These are phyloP conservation scores for Ctenomys sociabilis DNA, from an alignment of 2,113 vertebrate genomes.

Conservation along the genomic window DNA sequence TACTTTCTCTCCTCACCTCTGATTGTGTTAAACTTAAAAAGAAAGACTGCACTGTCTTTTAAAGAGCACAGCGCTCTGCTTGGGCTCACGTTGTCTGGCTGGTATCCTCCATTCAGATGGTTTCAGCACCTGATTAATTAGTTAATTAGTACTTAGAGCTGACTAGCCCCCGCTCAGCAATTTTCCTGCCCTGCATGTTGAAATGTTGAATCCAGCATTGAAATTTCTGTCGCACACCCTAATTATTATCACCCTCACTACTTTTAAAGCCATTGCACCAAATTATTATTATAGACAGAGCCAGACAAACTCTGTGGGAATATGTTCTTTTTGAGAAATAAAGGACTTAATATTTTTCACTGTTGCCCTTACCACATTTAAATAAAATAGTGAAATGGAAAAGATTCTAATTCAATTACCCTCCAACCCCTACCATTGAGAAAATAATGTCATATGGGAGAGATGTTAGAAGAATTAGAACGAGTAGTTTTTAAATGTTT, in stretches of 20 bases:
- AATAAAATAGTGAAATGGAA: conserved; percentile 59
- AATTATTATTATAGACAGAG: conserved; percentile 69
- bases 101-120: conserved; percentile 72
- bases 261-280: conserved; percentile 62
- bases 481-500: conserved; percentile 13
- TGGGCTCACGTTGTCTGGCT: conserved; percentile 74
- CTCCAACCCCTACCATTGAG: conserved; percentile 56
- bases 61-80: conserved; percentile 66
- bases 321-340: conserved; percentile 57
- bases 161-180: conserved; percentile 38
- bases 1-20: conserved; percentile 42
- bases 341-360: conserved; percentile 64
- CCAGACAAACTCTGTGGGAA: conserved; percentile 73
- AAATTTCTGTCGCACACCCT: conserved; percentile 65
- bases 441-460: conserved; percentile 58
- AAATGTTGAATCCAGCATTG: conserved; percentile 61
- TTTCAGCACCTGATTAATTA: conserved; percentile 81
- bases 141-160: conserved; percentile 78
- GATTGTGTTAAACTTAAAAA: conserved; percentile 73
- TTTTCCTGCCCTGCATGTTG: conserved; percentile 64
- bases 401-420: conserved; percentile 72
- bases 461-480: conserved; percentile 41
- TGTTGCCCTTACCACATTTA: conserved; percentile 72
- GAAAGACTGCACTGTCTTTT: conserved; percentile 73
- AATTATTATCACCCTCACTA: conserved; percentile 75